Conservation (phyloP, 2,888 invertebrate species). For the Drosophila falleni region DNA sequence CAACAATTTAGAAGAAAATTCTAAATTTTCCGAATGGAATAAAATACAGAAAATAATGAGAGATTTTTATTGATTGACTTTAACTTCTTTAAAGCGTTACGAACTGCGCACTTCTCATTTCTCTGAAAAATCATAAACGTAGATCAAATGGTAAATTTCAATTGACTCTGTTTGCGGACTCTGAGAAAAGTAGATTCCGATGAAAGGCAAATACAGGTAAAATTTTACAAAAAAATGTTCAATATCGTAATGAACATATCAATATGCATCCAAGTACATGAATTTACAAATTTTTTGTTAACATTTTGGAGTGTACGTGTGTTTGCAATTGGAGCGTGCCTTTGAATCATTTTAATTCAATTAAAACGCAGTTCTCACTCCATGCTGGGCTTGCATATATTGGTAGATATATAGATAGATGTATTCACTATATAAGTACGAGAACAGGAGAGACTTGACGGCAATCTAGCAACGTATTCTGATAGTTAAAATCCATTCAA, state of each 20-base stretch:
- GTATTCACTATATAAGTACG: neutral
- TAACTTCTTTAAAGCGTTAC: neutral
- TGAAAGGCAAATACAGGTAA: neutral
- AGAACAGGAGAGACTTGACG: neutral
- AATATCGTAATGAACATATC: neutral
- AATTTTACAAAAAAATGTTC: neutral
- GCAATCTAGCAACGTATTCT: neutral
- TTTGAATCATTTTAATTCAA: conserved; percentile 1
- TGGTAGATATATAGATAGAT: neutral
- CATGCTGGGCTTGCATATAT: neutral
- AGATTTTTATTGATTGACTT: too few relatives aligned
- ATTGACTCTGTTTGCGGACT: neutral
- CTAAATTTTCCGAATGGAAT: too few relatives aligned
- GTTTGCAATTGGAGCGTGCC: neutral
- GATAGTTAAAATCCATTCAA: neutral
- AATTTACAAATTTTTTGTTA: neutral
- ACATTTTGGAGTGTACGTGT: neutral
- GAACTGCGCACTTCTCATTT: neutral
- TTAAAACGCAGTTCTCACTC: neutral
- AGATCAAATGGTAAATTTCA: neutral
- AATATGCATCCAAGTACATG: neutral
- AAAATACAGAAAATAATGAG: too few relatives aligned
- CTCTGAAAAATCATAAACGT: neutral
- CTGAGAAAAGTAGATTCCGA: neutral
- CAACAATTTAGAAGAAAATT: too few relatives aligned